Percentiles rank a stretch among this genome's conserved stretches.
These are phyloP conservation scores for Dasyurus viverrinus DNA, from an alignment of 2,113 vertebrate species.

Conservation along the genomic window DNA sequence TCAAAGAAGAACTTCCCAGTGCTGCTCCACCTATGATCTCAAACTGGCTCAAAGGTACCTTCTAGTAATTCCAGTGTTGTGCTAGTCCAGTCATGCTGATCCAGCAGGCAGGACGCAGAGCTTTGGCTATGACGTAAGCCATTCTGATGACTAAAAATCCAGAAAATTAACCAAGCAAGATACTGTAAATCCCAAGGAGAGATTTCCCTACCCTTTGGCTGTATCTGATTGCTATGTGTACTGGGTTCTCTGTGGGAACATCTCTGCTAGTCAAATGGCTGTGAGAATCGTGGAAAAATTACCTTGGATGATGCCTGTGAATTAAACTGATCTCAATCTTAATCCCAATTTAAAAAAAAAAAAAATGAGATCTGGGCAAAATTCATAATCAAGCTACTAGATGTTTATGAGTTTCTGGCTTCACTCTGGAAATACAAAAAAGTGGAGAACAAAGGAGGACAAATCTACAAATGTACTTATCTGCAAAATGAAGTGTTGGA, in stretches of 20 bases:
- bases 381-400: not conserved
- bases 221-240: not conserved
- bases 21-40: slow-evolving; percentile 46
- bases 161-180: not conserved
- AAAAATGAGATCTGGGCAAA: not conserved
- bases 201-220: not conserved
- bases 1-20: not conserved
- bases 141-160: slow-evolving; percentile 17
- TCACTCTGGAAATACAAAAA: fast-evolving
- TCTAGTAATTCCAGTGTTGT: slow-evolving; percentile 42
- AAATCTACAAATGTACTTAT: not conserved
- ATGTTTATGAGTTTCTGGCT: not conserved
- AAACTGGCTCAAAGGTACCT: slow-evolving; percentile 23
- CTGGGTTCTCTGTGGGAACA: not conserved
- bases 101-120: slow-evolving; percentile 50
- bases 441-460: fast-evolving
- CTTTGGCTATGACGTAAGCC: not conserved
- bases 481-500: not conserved
- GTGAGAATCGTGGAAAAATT: not conserved
- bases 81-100: slow-evolving; percentile 64
- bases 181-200: slow-evolving; percentile 18
- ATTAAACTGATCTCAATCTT: not conserved
- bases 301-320: not conserved
- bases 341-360: not conserved
- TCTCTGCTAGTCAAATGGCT: not conserved